These are phyloP conservation scores for Chrysocyon brachyurus DNA, from an alignment of 2,797 vertebrate species.

Conservation along the genomic window DNA sequence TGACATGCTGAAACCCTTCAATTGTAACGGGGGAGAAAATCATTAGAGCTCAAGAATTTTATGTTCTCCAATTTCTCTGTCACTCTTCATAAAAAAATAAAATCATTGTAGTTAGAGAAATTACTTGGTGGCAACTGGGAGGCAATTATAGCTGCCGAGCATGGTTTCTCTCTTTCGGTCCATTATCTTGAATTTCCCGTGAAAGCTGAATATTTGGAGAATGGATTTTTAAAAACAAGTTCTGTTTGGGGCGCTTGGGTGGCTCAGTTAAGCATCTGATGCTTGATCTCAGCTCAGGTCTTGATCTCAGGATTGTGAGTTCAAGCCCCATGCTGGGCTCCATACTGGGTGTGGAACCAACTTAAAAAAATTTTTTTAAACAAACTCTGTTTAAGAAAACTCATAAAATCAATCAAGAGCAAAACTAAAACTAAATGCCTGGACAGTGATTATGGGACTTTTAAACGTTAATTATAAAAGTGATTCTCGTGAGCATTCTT, in stretches of 20 bases:
- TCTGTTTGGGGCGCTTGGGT: not conserved
- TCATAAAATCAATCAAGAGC: slow-evolving; percentile 59
- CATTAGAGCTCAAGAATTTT: slow-evolving; percentile 41
- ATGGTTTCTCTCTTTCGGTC: slow-evolving; percentile 36
- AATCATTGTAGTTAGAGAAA: slow-evolving; percentile 66
- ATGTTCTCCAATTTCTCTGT: slow-evolving; percentile 61
- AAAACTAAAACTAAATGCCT: slow-evolving; percentile 47
- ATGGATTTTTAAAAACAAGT: not conserved
- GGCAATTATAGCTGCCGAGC: not conserved
- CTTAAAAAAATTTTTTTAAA: not conserved
- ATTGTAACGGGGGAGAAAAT: slow-evolving; percentile 25
- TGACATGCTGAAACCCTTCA: not conserved
- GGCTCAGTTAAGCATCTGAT: not conserved
- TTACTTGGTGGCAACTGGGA: slow-evolving; percentile 55
- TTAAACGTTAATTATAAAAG: slow-evolving; percentile 15
- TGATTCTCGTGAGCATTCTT: not conserved
- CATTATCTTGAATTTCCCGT: slow-evolving; percentile 29
- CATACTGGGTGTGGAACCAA: not conserved
- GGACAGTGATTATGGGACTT: not conserved
- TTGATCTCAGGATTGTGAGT: not conserved
- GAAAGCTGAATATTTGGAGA: slow-evolving; percentile 64
- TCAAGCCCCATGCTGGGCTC: not conserved
- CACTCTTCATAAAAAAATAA: slow-evolving; percentile 68
- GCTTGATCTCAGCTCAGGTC: not conserved
- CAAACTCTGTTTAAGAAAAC: not conserved